Conservation (phyloP, 2,797 vertebrate genomes). For the Myripristis jacobus region DNA sequence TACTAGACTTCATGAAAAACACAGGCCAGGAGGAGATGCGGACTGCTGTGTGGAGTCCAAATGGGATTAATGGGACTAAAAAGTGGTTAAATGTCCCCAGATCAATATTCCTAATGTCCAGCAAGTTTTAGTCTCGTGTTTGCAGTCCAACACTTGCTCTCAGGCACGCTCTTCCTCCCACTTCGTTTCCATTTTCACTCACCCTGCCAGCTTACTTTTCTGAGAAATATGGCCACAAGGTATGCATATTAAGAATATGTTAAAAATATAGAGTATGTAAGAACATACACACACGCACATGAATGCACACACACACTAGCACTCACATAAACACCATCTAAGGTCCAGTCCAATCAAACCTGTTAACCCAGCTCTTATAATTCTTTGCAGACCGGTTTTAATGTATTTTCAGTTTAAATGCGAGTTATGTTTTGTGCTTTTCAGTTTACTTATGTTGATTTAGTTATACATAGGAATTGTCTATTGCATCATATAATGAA, state of each 20-base stretch:
- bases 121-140: constrained; percentile 5
- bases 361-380: neutral
- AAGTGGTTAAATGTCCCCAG: constrained; percentile 17
- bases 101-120: constrained; percentile 10
- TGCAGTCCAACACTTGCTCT: constrained; percentile 1
- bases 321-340: constrained; percentile 4
- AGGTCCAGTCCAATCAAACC: constrained; percentile 13
- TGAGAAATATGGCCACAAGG: constrained; percentile 12
- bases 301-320: constrained; percentile 4
- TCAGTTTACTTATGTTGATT: constrained; percentile 48
- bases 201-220: neutral
- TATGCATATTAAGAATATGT: constrained; percentile 11
- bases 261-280: neutral
- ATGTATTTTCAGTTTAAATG: neutral
- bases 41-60: constrained; percentile 26
- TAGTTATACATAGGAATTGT: constrained; percentile 35
- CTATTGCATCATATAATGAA: constrained; percentile 8
- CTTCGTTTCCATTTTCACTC: neutral
- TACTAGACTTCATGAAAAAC: constrained; percentile 53
- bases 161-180: neutral
- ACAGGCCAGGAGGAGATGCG: constrained; percentile 26
- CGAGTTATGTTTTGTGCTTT: constrained; percentile 6
- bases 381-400: neutral
- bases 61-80: constrained; percentile 9
- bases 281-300: neutral